Base-by-base conservation (phyloP, 1,140 invertebrate species). In the Bicyclus anynana region DNA sequence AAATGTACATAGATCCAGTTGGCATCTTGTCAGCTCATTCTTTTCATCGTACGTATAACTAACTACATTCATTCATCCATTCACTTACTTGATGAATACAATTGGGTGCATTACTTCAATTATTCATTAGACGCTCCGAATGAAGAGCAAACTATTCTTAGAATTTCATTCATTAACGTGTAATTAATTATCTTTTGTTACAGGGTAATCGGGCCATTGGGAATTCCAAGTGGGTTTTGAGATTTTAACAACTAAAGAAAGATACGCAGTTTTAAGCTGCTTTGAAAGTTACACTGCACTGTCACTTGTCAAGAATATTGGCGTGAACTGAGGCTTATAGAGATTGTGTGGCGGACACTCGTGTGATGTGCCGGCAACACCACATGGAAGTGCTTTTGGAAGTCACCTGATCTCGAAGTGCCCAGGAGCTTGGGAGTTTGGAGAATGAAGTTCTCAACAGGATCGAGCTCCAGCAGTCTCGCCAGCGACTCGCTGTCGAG, bases 361-460 rank as follows among this genome's bases (percentile, higher is more conserved):
- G 72, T 83, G 84, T 78, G 79, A 87, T 87, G 84, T 82, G 74
- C 78, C 67, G 73, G 76, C 71, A 68, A 80, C 78, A 80, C 69
- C 74, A 72, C 81, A 76, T 62, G 56, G 64, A 65, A 73, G 74
- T 78, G 74, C 78, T 78, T 59, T 69, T 83, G 59, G 84, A 86
- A 67, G 75, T 86, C 62, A 87, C 84, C 67, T 87, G 77, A 84
- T 67, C 56, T 42, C 7, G 17, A 46, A 40, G 46, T 48, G 44
- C 44, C 44, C 48, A 44, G 53, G 21, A 46, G 14, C 62, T 72
- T 68, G 63, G 63, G 55, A 65, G 37, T 42, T 55, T 33, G 29
- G n/a, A 83, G 38, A 53, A 91, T 91, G 90, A 91, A 90, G 86
- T 90, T 90, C 77, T 89, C 90, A 48, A 90, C 89, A 27, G 86